phyloP scores from a whole-genome alignment of 1,140 invertebrate species.

The Batillaria attramentaria region DNA sequence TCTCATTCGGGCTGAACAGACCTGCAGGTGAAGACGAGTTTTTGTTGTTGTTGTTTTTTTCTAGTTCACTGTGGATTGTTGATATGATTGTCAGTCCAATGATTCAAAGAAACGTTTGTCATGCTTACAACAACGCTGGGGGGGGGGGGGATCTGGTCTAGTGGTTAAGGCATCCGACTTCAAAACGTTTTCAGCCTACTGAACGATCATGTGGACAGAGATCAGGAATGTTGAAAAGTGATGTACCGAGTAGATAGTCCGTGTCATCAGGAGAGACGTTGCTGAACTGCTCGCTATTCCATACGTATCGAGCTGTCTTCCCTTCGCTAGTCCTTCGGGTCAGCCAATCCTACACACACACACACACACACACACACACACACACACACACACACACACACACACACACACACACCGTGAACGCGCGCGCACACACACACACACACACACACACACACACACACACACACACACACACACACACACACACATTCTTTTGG shows the following conservation, averaged over 20 bases:
- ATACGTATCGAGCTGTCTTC: background rate
- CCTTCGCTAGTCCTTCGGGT: background rate
- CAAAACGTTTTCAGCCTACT: background rate
- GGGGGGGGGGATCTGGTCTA: background rate
- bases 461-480: constrained; percentile 12
- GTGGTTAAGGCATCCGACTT: background rate
- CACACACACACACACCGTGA: no score
- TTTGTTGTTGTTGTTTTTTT: no score
- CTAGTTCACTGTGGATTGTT: no score
- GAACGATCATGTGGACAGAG: background rate
- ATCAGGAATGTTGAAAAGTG: background rate
- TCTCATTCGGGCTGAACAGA: background rate
- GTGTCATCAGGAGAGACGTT: background rate
- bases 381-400: no score
- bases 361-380: no score
- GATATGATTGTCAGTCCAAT: no score
- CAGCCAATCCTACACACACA: constrained; percentile 7
- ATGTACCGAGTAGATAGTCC: background rate
- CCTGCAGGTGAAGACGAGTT: background rate
- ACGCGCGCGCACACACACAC: background rate
- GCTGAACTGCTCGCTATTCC: background rate
- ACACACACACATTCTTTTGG: constrained; percentile 5
- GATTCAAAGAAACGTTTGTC: background rate
- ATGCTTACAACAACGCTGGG: background rate
- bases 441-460: constrained; percentile 2